These are phyloP conservation scores for Aethes cnicana DNA, from an alignment of 2,888 invertebrate species.

Conservation along the genomic window DNA sequence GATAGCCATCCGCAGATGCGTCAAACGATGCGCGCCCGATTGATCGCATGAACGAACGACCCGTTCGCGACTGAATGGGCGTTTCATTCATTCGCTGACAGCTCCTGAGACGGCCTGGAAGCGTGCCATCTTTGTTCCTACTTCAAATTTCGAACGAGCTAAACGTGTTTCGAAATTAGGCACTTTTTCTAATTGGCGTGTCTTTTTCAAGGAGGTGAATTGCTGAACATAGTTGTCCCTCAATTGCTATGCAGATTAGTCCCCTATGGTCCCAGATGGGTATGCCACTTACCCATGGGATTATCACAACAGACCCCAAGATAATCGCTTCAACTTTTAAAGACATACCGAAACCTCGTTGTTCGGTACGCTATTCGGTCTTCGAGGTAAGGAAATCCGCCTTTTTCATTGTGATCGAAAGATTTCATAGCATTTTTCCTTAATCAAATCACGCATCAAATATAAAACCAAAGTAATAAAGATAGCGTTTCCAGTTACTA, in stretches of 20 bases:
- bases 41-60: slow-evolving; percentile 32
- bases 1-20: slow-evolving; percentile 28
- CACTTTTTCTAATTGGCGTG: neutral
- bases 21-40: slow-evolving; percentile 30
- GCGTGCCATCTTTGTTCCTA: slow-evolving; percentile 36
- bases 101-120: slow-evolving; percentile 31
- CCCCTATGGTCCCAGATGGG: too few relatives aligned
- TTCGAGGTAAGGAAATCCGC: too few relatives aligned
- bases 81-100: slow-evolving; percentile 39
- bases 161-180: slow-evolving; percentile 27
- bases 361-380: too few relatives aligned
- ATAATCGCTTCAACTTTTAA: too few relatives aligned
- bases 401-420: neutral
- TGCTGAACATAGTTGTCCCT: too few relatives aligned
- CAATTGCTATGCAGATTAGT: too few relatives aligned
- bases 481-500: slow-evolving; percentile 19
- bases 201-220: too few relatives aligned
- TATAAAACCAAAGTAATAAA: neutral
- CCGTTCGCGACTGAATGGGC: slow-evolving; percentile 41
- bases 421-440: neutral
- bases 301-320: too few relatives aligned
- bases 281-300: too few relatives aligned
- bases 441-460: neutral
- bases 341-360: too few relatives aligned
- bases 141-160: slow-evolving; percentile 26